Conservation (phyloP, 1,140 invertebrate genomes). For the Cotesia vestalis region DNA sequence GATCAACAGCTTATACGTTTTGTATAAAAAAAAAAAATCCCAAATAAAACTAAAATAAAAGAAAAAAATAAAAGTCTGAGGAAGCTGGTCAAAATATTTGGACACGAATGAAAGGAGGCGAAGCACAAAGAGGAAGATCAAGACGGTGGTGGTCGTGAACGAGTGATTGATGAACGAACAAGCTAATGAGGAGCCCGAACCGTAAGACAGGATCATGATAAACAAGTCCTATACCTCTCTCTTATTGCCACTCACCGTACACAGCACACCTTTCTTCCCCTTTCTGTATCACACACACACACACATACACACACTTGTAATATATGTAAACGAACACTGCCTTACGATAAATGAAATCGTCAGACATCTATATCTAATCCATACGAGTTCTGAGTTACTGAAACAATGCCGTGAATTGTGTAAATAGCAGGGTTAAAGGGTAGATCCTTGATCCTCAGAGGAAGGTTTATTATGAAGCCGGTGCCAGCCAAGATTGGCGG, state of each 20-base stretch:
- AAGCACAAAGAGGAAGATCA: conserved; percentile 26
- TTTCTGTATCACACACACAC: conserved; percentile 7
- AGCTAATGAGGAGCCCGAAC: conserved; percentile 65
- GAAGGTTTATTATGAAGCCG: conserved; percentile 55
- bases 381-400: too few species aligned
- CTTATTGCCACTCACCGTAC: conserved; percentile 3
- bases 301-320: too few species aligned
- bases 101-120: conserved; percentile 32
- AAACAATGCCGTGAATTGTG: conserved; percentile 8
- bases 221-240: conserved; percentile 58
- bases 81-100: conserved; percentile 34
- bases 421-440: conserved; percentile 38
- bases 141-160: too few species aligned
- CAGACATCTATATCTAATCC: too few species aligned
- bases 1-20: too few species aligned
- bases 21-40: conserved; percentile 14
- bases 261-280: not conserved
- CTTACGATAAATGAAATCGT: too few species aligned
- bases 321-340: too few species aligned
- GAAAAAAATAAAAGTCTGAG: not conserved
- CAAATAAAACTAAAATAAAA: too few species aligned
- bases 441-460: conserved; percentile 14
- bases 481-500: conserved; percentile 55
- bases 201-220: conserved; percentile 64
- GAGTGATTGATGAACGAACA: conserved; percentile 65